Conservation (phyloP, 2,888 invertebrate species). For the Abrostola tripartita region DNA sequence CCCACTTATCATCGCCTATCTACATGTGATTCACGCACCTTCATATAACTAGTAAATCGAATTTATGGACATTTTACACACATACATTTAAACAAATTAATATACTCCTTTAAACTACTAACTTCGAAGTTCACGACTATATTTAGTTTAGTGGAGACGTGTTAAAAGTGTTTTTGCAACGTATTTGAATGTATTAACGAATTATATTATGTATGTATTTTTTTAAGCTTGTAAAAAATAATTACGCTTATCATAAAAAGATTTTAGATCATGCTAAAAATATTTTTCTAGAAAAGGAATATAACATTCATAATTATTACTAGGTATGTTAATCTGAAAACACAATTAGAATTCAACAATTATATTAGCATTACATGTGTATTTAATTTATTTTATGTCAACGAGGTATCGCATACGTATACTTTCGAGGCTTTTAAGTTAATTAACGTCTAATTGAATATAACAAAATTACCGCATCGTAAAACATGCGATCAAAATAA, state of each 20-base stretch:
- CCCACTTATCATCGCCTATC: conserved; percentile 29
- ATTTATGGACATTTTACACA: conserved; percentile 10
- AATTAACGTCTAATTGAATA: conserved; percentile 61
- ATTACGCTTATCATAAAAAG: too few species aligned
- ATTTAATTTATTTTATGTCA: conserved; percentile 37
- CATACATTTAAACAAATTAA: conserved; percentile 26
- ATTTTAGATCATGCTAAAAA: too few species aligned
- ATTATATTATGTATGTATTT: neutral
- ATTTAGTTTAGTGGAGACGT: conserved; percentile 25
- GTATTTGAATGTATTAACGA: conserved; percentile 4
- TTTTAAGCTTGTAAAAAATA: too few species aligned
- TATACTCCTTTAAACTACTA: conserved; percentile 21
- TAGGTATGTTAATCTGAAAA: neutral
- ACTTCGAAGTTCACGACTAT: conserved; percentile 18
- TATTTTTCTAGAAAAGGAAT: too few species aligned
- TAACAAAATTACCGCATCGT: conserved; percentile 46
- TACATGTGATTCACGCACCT: conserved; percentile 13
- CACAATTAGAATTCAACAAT: neutral
- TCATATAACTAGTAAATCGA: conserved; percentile 1
- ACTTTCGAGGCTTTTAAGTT: conserved; percentile 60
- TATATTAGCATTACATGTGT: conserved; percentile 15
- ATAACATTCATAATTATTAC: too few species aligned
- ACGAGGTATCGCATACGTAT: conserved; percentile 48
- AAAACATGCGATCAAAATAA: conserved; percentile 53
- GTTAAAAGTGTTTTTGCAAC: conserved; percentile 27